Conservation (phyloP, 1,140 invertebrate species). For the Lucilia sericata region DNA sequence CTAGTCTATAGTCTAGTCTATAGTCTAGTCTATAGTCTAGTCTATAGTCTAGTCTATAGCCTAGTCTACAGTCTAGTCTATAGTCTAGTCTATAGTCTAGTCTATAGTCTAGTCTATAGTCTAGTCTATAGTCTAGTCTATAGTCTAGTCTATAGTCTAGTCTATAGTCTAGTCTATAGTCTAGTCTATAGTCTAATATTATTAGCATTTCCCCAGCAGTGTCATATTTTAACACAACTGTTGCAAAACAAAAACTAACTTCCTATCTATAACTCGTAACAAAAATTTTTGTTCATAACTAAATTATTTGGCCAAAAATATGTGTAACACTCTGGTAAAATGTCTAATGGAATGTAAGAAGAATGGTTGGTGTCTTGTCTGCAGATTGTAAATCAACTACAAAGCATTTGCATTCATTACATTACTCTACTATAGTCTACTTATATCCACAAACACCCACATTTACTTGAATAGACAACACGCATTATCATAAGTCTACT, state of each 20-base stretch:
- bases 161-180: no score
- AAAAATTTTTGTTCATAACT: background rate
- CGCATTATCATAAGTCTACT: slow-evolving; percentile 3
- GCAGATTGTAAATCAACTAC: slow-evolving; percentile 14
- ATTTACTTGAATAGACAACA: background rate
- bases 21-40: no score
- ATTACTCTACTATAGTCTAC: background rate
- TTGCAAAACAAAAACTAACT: background rate
- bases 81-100: no score
- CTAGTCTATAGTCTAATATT: no score
- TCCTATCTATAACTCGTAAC: background rate
- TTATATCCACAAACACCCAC: background rate
- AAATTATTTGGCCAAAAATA: slow-evolving; percentile 15
- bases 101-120: no score
- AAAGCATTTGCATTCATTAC: slow-evolving; percentile 25
- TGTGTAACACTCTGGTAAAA: background rate
- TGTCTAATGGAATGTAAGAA: slow-evolving; percentile 12
- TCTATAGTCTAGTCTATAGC: no score
- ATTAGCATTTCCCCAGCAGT: no score
- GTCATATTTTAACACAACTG: background rate
- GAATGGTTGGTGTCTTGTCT: slow-evolving; percentile 17
- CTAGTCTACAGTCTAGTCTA: no score
- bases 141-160: no score
- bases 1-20: no score
- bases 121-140: no score